Percentiles rank a stretch among this genome's conserved stretches.
These are phyloP conservation scores for Linnaemya vulpina DNA, from an alignment of 2,888 invertebrate genomes.

Conservation along the genomic window DNA sequence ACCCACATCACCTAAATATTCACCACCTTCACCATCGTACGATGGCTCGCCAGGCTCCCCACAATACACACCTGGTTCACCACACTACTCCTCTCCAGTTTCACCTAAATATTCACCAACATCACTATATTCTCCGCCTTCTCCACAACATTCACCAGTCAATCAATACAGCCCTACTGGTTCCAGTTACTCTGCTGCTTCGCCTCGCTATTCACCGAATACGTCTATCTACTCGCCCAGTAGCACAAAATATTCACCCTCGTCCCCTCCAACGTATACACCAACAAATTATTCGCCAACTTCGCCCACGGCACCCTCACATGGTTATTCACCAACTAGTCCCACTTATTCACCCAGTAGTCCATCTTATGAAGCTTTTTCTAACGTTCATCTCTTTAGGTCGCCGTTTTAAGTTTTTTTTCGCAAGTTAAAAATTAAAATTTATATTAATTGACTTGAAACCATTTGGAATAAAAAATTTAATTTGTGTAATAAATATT, in stretches of 20 bases:
- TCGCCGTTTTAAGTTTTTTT: not conserved
- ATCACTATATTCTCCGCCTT: constrained; percentile 91
- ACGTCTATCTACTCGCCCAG: constrained; percentile 86
- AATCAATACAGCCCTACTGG: constrained; percentile 88
- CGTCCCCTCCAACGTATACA: constrained; percentile 87
- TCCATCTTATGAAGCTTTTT: constrained; percentile 83
- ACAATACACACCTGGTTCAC: constrained; percentile 93
- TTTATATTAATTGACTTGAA: not conserved
- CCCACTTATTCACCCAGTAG: constrained; percentile 88
- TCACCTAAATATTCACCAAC: constrained; percentile 91
- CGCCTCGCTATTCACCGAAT: constrained; percentile 85
- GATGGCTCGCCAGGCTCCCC: constrained; percentile 92
- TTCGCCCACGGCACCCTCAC: constrained; percentile 90
- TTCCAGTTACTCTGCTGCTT: constrained; percentile 89
- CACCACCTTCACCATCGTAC: constrained; percentile 91
- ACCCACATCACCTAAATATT: constrained; percentile 91
- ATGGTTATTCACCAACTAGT: constrained; percentile 88
- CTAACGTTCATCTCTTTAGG: not conserved
- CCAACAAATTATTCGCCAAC: constrained; percentile 86
- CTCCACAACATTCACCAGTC: constrained; percentile 89
- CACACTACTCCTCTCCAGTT: constrained; percentile 92
- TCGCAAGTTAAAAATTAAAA: not conserved
- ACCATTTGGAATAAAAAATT: too few relatives aligned
- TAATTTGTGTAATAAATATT: not conserved
- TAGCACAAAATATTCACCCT: constrained; percentile 92